Evolutionary conservation across 1,140 invertebrate species (phyloP), one percentile per base, ranked within the genome.

Genomic region (Meteorus sp.): DNA sequence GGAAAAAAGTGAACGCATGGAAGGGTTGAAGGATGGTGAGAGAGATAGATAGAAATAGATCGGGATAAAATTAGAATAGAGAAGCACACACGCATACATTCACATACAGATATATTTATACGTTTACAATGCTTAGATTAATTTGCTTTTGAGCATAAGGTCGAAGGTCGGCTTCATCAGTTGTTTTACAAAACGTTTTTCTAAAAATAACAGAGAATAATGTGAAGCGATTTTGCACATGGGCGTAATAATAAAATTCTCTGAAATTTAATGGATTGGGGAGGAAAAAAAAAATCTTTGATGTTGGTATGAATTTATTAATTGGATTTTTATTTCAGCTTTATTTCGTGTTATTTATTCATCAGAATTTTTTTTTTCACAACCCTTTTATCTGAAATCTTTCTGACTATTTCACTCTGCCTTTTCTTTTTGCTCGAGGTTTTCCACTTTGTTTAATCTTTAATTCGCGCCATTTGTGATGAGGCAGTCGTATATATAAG

Each of bases 101-200:
- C 31, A 56, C 64, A 29, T 29, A 4, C 52, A 67, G 65, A 62
- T 48, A 62, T 45, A 22, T 61, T 66, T 72, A 74, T 73, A 75
- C 70, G 72, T 71, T 71, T 66, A 68, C 58, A 73, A 67, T 77
- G 75, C 75, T 73, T 76, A 69, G 71, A 68, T 77, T 69, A 69
- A 69, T 74, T 71, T 63, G 69, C 66, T 70, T 39, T 65, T 60
- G 58, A 65, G 69, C 73, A 75, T 72, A 76, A 69, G 75, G 66
- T 61, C n/a, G n/a, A n/a, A n/a, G n/a, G n/a, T n/a, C n/a, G n/a
- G 63, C 51, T 63, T 59, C 64, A 52, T n/a, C 57, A 41, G 56
- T 54, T 65, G 60, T 59, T 63, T 65, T 56, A 47, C 44, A 44
- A 29, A n/a, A 20, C 23, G 45, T 29, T 47, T 48, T 48, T 19